Evolutionary conservation across 2,113 vertebrate genomes (phyloP).

Genomic region (Spea bombifrons): DNA sequence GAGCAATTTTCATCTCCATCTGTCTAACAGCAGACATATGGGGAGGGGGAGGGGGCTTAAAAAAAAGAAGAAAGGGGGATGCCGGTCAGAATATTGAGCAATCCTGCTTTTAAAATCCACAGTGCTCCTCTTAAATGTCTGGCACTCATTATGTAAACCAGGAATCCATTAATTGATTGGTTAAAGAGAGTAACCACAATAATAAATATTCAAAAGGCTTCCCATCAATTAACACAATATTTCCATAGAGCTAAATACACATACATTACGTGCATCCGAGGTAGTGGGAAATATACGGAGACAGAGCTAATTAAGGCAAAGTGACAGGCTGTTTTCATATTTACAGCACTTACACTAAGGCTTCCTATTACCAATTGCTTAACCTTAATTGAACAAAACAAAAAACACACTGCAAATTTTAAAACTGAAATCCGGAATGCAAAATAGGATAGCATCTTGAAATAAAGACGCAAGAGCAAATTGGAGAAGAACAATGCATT

Average conservation of each 20-base stretch:
- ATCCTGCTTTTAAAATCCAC: conserved; percentile 54
- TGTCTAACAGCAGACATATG: conserved; percentile 58
- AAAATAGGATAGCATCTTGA: not conserved
- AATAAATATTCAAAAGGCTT: not conserved
- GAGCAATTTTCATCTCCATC: conserved; percentile 70
- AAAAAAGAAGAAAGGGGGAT: conserved; percentile 53
- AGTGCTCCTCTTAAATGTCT: conserved; percentile 39
- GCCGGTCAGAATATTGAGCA: conserved; percentile 50
- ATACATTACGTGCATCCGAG: too few species aligned
- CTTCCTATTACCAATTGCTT: too few species aligned
- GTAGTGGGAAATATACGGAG: too few species aligned
- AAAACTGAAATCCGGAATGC: not conserved
- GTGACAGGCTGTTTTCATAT: too few species aligned
- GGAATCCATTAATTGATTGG: conserved; percentile 56
- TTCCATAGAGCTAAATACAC: not conserved
- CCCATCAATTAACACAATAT: not conserved
- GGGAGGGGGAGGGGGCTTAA: conserved; percentile 27
- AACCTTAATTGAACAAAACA: too few species aligned
- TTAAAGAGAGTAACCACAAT: conserved; percentile 51
- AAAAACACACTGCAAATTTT: too few species aligned
- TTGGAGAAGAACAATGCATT: conserved; percentile 12
- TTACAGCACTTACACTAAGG: too few species aligned
- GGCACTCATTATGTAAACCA: conserved; percentile 53
- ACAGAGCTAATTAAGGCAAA: too few species aligned
- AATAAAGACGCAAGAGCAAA: conserved; percentile 42